These are phyloP conservation scores for Ptychadena robeensis DNA, from an alignment of 2,797 vertebrate species.

Conservation along the genomic window DNA sequence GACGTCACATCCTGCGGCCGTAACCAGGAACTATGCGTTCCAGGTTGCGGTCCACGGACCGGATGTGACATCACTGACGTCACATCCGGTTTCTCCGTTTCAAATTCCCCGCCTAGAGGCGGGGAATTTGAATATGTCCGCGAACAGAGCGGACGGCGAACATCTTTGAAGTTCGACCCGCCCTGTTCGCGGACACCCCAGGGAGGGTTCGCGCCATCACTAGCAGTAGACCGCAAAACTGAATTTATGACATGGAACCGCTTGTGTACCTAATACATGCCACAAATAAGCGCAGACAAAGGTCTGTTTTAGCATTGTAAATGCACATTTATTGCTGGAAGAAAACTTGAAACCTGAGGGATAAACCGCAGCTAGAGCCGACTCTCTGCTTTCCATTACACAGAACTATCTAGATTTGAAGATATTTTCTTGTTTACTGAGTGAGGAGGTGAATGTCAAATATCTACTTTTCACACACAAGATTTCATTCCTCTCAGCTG, in stretches of 20 bases:
- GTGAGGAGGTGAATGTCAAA: constrained; percentile 19
- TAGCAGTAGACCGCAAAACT: constrained; percentile 36
- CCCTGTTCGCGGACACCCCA: too few relatives aligned
- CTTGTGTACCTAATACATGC: constrained; percentile 36
- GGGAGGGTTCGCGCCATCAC: too few relatives aligned
- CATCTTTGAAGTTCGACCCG: too few relatives aligned
- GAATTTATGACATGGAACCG: constrained; percentile 39
- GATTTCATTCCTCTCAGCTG: not conserved
- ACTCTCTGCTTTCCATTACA: constrained; percentile 22
- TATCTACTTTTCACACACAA: not conserved
- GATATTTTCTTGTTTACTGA: constrained; percentile 27
- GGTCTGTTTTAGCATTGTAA: constrained; percentile 31
- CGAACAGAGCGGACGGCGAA: too few relatives aligned
- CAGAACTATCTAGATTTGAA: constrained; percentile 19
- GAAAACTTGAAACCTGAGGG: not conserved
- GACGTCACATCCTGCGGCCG: too few relatives aligned
- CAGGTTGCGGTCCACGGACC: too few relatives aligned
- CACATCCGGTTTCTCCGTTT: too few relatives aligned
- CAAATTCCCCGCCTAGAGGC: too few relatives aligned
- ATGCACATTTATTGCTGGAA: constrained; percentile 13
- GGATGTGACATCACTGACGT: too few relatives aligned
- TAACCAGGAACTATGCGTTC: too few relatives aligned
- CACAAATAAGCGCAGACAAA: constrained; percentile 50
- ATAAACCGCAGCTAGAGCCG: not conserved
- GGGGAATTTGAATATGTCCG: too few relatives aligned